These are phyloP conservation scores for Melitaea athalia DNA, from an alignment of 2,888 invertebrate genomes.

Conservation along the genomic window DNA sequence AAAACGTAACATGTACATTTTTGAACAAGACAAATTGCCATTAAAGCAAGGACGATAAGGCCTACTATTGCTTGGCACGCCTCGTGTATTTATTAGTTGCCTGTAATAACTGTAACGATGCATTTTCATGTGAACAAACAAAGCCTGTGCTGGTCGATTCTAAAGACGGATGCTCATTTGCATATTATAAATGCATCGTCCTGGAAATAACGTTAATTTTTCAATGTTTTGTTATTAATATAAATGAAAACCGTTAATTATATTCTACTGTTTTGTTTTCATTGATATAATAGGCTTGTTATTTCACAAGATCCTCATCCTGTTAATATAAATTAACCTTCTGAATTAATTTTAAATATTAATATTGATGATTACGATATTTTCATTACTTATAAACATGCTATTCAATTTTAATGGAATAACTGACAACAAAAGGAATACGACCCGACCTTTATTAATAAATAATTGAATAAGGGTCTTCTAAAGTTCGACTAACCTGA, in stretches of 20 bases:
- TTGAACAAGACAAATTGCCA: background rate
- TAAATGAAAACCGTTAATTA: conserved; percentile 9
- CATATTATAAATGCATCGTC: conserved; percentile 55
- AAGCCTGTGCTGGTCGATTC: conserved; percentile 32
- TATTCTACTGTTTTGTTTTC: conserved; percentile 3
- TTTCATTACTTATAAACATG: background rate
- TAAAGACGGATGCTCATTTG: conserved; percentile 55
- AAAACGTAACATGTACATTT: background rate
- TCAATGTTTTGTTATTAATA: conserved; percentile 26
- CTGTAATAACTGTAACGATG: conserved; percentile 25
- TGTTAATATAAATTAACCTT: background rate
- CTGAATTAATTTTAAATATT: background rate
- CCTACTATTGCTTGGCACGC: background rate
- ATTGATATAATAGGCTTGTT: conserved; percentile 4
- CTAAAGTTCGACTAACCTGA: background rate
- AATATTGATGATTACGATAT: background rate
- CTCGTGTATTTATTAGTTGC: conserved; percentile 5
- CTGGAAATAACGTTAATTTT: conserved; percentile 51
- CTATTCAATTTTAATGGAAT: background rate
- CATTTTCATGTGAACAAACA: conserved; percentile 58
- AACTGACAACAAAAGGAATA: conserved; percentile 3
- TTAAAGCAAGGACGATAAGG: background rate
- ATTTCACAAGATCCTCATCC: conserved; percentile 11
- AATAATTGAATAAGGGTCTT: background rate
- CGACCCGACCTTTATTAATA: background rate